Percentiles rank a stretch among this genome's conserved stretches.
These are phyloP conservation scores for Cryptocheilus praepositus DNA, from an alignment of 2,888 invertebrate species.

Conservation along the genomic window DNA sequence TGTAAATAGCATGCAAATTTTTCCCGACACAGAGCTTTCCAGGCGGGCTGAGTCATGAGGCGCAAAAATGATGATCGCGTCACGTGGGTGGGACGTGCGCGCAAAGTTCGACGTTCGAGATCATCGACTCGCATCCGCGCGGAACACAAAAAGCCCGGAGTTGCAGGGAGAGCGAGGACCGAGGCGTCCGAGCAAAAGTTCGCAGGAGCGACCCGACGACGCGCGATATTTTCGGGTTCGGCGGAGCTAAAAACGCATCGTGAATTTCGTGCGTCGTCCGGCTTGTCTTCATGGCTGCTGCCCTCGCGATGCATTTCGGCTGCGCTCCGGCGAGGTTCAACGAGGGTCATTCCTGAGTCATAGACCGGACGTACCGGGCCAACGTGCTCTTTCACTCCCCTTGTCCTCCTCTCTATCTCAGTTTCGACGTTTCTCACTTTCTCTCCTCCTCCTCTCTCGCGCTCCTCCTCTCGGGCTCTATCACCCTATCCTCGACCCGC, in stretches of 20 bases:
- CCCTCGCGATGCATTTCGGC: conserved; percentile 44
- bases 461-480: conserved; percentile 13
- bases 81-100: neutral
- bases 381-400: conserved; percentile 45
- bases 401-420: conserved; percentile 20
- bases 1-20: too few species aligned
- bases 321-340: conserved; percentile 58
- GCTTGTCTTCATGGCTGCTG: conserved; percentile 18
- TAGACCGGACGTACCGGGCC: conserved; percentile 68
- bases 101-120: conserved; percentile 6
- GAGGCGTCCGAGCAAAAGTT: neutral
- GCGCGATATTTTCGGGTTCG: conserved; percentile 55
- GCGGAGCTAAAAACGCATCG: conserved; percentile 54
- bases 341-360: conserved; percentile 72
- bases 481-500: conserved; percentile 3
- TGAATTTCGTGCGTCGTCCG: conserved; percentile 50
- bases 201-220: conserved; percentile 25
- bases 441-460: conserved; percentile 12
- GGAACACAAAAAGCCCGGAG: neutral
- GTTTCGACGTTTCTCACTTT: conserved; percentile 26
- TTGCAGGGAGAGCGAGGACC: neutral
- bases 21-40: too few species aligned
- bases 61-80: too few species aligned
- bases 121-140: neutral
- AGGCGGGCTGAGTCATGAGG: too few species aligned